Percentiles rank a stretch among this genome's conserved stretches.
These are phyloP conservation scores for Nemotelus nigrinus DNA, from an alignment of 2,888 invertebrate species.

Conservation along the genomic window DNA sequence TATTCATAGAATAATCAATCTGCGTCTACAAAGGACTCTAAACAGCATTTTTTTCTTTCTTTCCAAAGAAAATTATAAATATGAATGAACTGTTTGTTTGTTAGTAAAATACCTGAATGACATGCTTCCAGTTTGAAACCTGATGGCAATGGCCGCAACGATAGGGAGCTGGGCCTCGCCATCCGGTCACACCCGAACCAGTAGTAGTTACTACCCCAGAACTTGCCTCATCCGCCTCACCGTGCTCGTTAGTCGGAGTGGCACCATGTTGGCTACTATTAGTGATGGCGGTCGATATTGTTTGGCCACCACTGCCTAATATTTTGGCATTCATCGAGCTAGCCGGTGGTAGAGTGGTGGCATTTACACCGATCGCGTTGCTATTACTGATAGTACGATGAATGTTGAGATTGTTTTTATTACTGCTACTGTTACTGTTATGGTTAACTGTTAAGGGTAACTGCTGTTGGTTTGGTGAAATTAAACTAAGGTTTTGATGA, in stretches of 20 bases:
- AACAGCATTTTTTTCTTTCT: slow-evolving; percentile 11
- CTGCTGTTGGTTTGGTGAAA: slow-evolving; percentile 46
- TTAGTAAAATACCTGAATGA: slow-evolving; percentile 78
- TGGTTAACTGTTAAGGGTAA: slow-evolving; percentile 50
- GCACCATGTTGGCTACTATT: slow-evolving; percentile 55
- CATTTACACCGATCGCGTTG: slow-evolving; percentile 56
- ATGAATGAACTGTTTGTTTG: slow-evolving; percentile 51
- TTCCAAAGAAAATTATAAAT: background rate
- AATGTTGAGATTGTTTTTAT: slow-evolving; percentile 55
- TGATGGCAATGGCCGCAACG: slow-evolving; percentile 85
- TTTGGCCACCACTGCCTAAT: background rate
- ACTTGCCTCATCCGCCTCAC: slow-evolving; percentile 69
- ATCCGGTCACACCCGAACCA: slow-evolving; percentile 59
- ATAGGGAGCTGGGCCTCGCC: slow-evolving; percentile 70
- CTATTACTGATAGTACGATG: slow-evolving; percentile 53
- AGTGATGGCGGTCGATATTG: slow-evolving; percentile 52
- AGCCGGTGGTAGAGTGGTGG: slow-evolving; percentile 19
- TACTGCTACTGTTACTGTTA: slow-evolving; percentile 52
- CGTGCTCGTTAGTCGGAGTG: slow-evolving; percentile 60
- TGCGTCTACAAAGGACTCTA: slow-evolving; percentile 1
- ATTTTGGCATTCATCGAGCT: slow-evolving; percentile 20
- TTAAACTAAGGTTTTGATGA: slow-evolving; percentile 38
- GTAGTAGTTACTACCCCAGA: slow-evolving; percentile 54
- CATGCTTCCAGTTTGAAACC: slow-evolving; percentile 86
- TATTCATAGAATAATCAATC: too few relatives aligned